phyloP scores from a whole-genome alignment of 2,113 vertebrate genomes.

The Chloroceryle aenea region DNA sequence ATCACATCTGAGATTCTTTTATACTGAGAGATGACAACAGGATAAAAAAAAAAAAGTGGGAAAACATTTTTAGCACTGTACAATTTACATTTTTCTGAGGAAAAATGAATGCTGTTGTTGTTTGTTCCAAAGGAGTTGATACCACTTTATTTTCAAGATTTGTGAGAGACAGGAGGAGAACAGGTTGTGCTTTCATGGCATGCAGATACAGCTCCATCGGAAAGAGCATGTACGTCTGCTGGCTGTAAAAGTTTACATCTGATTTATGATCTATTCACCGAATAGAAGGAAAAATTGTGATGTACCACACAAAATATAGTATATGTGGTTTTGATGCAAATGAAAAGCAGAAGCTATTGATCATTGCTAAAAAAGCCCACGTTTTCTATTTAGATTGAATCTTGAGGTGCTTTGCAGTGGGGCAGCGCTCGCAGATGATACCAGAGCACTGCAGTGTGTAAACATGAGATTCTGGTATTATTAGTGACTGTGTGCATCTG shows the following conservation, averaged over 20 bases:
- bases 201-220: neutral
- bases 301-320: neutral
- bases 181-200: neutral
- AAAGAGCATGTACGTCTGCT: neutral
- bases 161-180: neutral
- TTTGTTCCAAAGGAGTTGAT: neutral
- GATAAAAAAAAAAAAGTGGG: neutral
- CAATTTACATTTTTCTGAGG: neutral
- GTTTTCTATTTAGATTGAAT: neutral
- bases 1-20: neutral
- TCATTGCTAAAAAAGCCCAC: neutral
- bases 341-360: neutral
- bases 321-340: neutral
- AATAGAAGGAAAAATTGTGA: neutral
- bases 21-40: neutral
- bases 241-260: neutral
- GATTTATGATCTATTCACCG: neutral
- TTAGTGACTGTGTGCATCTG: neutral
- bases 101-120: neutral
- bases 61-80: neutral
- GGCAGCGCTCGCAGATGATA: rapidly evolving
- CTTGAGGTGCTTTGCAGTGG: neutral
- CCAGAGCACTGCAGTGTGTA: neutral
- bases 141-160: slow-evolving; percentile 1
- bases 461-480: neutral